phyloP scores from a whole-genome alignment of 2,888 invertebrate genomes.

The Cylloceria caligata region DNA sequence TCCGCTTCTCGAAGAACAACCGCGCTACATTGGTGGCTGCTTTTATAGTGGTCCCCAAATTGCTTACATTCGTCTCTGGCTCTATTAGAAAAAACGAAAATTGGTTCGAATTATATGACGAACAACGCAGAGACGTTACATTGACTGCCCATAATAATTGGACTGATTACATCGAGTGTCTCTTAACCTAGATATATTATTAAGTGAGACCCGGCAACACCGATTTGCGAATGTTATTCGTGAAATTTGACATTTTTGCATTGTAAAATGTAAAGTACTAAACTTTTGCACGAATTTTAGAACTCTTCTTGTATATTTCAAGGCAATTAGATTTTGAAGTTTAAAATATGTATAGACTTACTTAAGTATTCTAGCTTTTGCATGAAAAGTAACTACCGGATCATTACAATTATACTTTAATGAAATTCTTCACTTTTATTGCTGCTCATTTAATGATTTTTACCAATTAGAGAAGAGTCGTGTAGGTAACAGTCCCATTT shows the following conservation, averaged over 20 bases:
- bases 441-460: too few species aligned
- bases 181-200: not conserved
- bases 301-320: not conserved
- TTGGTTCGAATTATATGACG: conserved; percentile 16
- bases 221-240: not conserved
- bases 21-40: not conserved
- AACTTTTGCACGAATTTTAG: not conserved
- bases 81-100: conserved; percentile 13
- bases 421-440: too few species aligned
- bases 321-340: not conserved
- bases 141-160: not conserved
- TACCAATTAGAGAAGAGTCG: too few species aligned
- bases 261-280: not conserved
- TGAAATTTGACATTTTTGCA: not conserved
- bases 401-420: not conserved
- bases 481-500: too few species aligned
- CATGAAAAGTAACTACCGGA: not conserved
- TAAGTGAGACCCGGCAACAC: not conserved
- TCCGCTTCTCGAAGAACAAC: not conserved
- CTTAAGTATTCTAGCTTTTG: not conserved
- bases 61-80: conserved; percentile 4
- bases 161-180: not conserved
- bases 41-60: conserved; percentile 35
- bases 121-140: conserved; percentile 5
- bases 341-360: not conserved